Evolutionary conservation across 2,888 invertebrate species (phyloP).

Genomic region (Athalia cordata): DNA sequence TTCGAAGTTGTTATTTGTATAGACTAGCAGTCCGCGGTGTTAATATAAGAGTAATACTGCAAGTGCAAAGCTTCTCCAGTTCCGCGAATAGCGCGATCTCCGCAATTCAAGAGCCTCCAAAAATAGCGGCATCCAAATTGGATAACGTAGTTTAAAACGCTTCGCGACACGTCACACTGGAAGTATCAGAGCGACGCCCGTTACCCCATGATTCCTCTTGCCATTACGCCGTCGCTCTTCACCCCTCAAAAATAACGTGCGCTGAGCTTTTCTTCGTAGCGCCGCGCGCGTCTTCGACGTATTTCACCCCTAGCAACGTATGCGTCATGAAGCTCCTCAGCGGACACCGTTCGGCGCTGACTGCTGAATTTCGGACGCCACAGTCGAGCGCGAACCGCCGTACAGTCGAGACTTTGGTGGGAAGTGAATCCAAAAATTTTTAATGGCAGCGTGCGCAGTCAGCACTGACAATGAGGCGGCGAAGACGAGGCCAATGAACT

Average conservation of each 20-base stretch:
- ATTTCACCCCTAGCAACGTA: slow-evolving; percentile 32
- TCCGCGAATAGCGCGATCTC: too few species aligned
- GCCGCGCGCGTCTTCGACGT: slow-evolving; percentile 23
- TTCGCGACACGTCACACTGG: neutral
- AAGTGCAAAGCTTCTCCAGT: too few species aligned
- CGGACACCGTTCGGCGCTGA: too few species aligned
- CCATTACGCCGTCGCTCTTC: neutral
- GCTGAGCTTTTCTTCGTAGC: neutral
- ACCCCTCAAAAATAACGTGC: neutral
- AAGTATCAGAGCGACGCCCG: slow-evolving; percentile 13
- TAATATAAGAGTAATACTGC: too few species aligned
- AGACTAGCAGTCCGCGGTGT: too few species aligned
- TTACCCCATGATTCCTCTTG: too few species aligned
- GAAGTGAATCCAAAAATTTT: neutral
- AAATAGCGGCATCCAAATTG: slow-evolving; percentile 3
- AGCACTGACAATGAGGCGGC: slow-evolving; percentile 22
- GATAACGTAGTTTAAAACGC: neutral
- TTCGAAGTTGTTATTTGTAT: too few species aligned
- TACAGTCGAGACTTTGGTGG: slow-evolving; percentile 15
- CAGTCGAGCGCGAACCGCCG: slow-evolving; percentile 62
- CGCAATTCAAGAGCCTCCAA: neutral
- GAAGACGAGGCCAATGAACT: slow-evolving; percentile 51
- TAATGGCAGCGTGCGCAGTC: slow-evolving; percentile 54
- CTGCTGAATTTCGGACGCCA: slow-evolving; percentile 28
- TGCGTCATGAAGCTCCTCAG: slow-evolving; percentile 45